Conservation (phyloP, 2,113 vertebrate genomes). For the Leptocoma aspasia region DNA sequence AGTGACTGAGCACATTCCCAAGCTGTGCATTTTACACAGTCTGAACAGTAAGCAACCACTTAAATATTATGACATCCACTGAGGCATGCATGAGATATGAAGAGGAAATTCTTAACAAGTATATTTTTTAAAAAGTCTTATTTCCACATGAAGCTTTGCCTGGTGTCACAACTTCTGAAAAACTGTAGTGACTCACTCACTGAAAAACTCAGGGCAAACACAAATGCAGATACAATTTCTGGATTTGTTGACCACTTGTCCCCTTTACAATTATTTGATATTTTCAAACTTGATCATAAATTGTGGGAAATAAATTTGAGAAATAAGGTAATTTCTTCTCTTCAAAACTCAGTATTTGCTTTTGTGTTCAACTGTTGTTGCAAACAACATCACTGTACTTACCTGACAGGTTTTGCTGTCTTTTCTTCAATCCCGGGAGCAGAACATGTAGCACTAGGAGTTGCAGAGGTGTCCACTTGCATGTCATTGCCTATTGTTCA, state of each 20-base stretch:
- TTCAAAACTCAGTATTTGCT: neutral
- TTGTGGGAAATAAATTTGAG: neutral
- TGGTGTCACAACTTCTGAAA: neutral
- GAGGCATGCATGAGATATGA: neutral
- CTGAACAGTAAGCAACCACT: neutral
- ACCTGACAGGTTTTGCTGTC: neutral
- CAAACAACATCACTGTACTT: neutral
- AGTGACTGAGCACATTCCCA: neutral
- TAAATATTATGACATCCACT: constrained; percentile 16
- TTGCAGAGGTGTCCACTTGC: neutral
- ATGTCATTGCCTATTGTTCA: neutral
- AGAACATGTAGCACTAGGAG: neutral
- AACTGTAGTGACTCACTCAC: neutral
- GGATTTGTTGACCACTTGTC: neutral
- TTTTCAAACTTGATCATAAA: neutral
- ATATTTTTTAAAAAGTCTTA: neutral
- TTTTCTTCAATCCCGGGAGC: neutral
- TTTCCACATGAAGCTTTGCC: neutral
- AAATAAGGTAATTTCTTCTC: neutral
- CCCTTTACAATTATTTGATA: neutral
- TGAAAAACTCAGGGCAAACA: neutral
- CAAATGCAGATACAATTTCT: neutral
- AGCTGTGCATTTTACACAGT: neutral
- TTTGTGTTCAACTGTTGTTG: neutral
- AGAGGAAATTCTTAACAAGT: constrained; percentile 15